These are phyloP conservation scores for Trinectes maculatus DNA, from an alignment of 2,113 vertebrate species.

Conservation along the genomic window DNA sequence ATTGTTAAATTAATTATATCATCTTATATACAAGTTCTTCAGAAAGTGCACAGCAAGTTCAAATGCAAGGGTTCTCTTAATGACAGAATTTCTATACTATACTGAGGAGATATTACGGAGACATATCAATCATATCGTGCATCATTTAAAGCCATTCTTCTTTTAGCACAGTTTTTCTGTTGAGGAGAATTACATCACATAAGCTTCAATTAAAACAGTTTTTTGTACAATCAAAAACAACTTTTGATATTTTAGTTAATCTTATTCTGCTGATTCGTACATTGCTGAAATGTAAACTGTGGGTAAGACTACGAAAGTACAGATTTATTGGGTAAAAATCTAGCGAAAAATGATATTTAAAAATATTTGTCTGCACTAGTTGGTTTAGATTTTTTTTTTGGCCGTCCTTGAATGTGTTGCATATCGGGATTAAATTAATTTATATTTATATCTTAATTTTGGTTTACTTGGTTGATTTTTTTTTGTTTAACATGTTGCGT, in stretches of 20 bases:
- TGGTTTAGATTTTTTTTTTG: conserved; percentile 1
- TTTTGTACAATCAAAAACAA: conserved; percentile 6
- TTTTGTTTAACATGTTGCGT: not conserved
- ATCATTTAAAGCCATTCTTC: not conserved
- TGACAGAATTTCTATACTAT: not conserved
- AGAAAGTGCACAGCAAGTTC: conserved; percentile 44
- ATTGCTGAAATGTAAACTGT: conserved; percentile 15
- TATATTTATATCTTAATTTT: conserved; percentile 15
- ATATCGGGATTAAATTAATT: conserved; percentile 20
- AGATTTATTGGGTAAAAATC: conserved; percentile 34
- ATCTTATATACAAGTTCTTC: conserved; percentile 8
- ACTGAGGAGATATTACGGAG: not conserved
- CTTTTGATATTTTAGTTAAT: conserved; percentile 3
- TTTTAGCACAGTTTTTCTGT: conserved; percentile 3
- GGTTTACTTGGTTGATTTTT: conserved; percentile 8
- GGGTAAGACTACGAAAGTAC: conserved; percentile 39
- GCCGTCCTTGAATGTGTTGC: conserved; percentile 26
- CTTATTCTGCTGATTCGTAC: conserved; percentile 18
- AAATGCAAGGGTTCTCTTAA: conserved; percentile 48
- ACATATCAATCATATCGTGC: not conserved
- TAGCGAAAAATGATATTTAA: not conserved
- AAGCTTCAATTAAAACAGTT: not conserved
- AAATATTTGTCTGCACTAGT: conserved; percentile 44
- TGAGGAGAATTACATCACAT: not conserved
- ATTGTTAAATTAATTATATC: not conserved